Conservation (phyloP, 2,888 invertebrate genomes). For the Hydroisotoma schaefferi region DNA sequence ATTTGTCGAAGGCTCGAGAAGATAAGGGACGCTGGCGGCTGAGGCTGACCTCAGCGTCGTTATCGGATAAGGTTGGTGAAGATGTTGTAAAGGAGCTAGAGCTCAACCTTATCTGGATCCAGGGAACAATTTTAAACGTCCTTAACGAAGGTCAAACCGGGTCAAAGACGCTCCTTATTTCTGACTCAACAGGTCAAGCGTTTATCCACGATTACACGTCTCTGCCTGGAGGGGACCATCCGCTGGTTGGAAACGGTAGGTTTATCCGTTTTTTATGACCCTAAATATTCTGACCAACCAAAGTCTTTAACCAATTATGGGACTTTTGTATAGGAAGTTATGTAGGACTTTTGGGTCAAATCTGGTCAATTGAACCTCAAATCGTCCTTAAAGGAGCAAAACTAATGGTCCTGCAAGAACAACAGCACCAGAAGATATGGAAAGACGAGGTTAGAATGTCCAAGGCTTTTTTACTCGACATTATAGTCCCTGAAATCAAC, state of each 20-base stretch:
- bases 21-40: slow-evolving; percentile 11
- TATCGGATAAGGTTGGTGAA: neutral
- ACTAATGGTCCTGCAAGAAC: slow-evolving; percentile 23
- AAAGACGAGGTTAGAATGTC: slow-evolving; percentile 25
- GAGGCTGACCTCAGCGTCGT: neutral
- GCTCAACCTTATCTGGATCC: slow-evolving; percentile 34
- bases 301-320: no score
- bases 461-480: slow-evolving; percentile 27
- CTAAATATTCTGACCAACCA: no score
- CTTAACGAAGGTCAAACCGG: neutral
- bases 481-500: slow-evolving; percentile 1
- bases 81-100: neutral
- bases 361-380: slow-evolving; percentile 10
- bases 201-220: slow-evolving; percentile 13
- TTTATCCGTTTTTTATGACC: no score
- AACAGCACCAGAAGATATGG: slow-evolving; percentile 28
- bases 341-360: slow-evolving; percentile 31
- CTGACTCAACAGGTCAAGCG: slow-evolving; percentile 26
- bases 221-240: slow-evolving; percentile 33
- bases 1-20: slow-evolving; percentile 15
- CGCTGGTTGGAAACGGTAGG: slow-evolving; percentile 20
- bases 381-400: slow-evolving; percentile 25
- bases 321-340: slow-evolving; percentile 20
- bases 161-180: slow-evolving; percentile 1
- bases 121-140: slow-evolving; percentile 24